phyloP scores from a whole-genome alignment of 2,888 invertebrate genomes.

The Troides aeacus region DNA sequence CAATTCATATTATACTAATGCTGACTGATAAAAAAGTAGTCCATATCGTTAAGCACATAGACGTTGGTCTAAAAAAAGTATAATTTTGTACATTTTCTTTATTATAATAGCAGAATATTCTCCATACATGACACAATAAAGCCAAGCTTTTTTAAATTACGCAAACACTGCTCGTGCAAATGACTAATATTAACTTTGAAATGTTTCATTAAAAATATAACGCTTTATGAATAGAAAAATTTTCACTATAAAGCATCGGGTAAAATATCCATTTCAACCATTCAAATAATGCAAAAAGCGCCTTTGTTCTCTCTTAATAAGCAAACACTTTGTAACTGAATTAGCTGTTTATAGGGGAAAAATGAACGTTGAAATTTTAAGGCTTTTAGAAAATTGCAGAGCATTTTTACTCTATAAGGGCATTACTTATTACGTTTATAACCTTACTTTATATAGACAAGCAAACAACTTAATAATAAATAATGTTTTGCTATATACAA shows the following conservation, averaged over 20 bases:
- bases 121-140: no score
- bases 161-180: no score
- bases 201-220: constrained; percentile 8
- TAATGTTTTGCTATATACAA: no score
- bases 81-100: no score
- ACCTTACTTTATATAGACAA: background rate
- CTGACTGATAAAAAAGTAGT: no score
- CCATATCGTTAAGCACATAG: no score
- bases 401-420: background rate
- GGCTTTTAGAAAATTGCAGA: background rate
- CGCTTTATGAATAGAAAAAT: constrained; percentile 3
- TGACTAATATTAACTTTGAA: background rate
- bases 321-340: constrained; percentile 9
- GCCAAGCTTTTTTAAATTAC: no score
- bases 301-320: constrained; percentile 15
- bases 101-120: no score
- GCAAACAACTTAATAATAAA: no score
- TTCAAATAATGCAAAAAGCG: constrained; percentile 14
- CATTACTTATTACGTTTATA: background rate
- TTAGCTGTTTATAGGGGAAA: constrained; percentile 13
- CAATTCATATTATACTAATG: no score
- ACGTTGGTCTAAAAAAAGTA: no score
- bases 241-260: constrained; percentile 1
- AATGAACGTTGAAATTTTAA: constrained; percentile 6
- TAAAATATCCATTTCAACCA: background rate